Percentiles rank a stretch among this genome's conserved stretches.
phyloP scores from a whole-genome alignment of 2,797 vertebrate species.

The Microctenopoma lineatum region DNA sequence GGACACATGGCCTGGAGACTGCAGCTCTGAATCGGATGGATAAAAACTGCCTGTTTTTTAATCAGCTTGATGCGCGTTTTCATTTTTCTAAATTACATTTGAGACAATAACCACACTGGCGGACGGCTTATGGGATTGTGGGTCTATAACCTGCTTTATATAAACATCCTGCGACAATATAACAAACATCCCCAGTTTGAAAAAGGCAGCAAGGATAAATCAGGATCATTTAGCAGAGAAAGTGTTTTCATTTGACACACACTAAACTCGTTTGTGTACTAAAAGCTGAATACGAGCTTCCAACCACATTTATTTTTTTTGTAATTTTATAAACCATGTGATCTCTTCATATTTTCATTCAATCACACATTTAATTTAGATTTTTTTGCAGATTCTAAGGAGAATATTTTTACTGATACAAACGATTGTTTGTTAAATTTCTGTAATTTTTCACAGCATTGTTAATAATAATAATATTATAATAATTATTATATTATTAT shows the following conservation, averaged over 20 bases:
- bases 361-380: neutral
- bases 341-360: neutral
- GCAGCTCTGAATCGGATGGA: constrained; percentile 25
- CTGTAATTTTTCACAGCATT: neutral
- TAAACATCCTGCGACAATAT: constrained; percentile 28
- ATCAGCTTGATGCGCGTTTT: constrained; percentile 78
- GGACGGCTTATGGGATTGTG: constrained; percentile 56
- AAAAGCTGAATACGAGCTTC: neutral
- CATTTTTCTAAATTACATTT: constrained; percentile 74
- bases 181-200: constrained; percentile 34
- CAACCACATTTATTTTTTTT: neutral
- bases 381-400: neutral
- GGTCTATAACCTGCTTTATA: neutral
- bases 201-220: constrained; percentile 10
- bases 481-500: neutral
- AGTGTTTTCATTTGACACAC: neutral
- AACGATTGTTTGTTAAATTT: neutral
- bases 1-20: constrained; percentile 37
- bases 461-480: neutral
- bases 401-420: neutral
- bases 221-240: neutral
- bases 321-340: neutral
- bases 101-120: constrained; percentile 50
- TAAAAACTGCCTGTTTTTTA: constrained; percentile 68
- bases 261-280: neutral